These are phyloP conservation scores for Machimus atricapillus DNA, from an alignment of 2,888 invertebrate species.

Conservation along the genomic window DNA sequence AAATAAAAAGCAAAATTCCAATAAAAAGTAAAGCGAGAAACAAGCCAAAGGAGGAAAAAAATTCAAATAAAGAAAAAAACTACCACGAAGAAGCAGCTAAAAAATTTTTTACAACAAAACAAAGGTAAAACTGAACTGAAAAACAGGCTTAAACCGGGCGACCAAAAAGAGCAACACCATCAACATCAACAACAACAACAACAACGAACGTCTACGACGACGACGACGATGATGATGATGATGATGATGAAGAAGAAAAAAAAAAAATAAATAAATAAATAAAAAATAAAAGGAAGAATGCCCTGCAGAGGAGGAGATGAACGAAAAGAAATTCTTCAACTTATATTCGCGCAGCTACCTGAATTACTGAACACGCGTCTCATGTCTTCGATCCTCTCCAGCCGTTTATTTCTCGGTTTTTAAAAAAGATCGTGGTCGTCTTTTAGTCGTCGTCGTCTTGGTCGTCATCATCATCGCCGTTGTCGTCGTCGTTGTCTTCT, in stretches of 20 bases:
- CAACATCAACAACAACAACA: background rate
- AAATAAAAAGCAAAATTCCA: background rate
- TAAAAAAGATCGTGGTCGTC: conserved; percentile 38
- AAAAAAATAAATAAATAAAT: no score
- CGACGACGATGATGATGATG: background rate
- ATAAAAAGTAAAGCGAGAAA: conserved; percentile 29
- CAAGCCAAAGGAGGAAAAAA: conserved; percentile 1
- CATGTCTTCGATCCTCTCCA: conserved; percentile 50
- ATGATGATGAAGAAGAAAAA: background rate
- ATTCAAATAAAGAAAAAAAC: background rate
- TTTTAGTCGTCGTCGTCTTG: background rate
- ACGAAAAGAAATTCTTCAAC: conserved; percentile 50
- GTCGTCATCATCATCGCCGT: conserved; percentile 16
- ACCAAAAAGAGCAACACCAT: background rate
- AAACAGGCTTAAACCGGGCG: conserved; percentile 23
- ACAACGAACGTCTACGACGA: background rate
- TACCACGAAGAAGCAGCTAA: background rate
- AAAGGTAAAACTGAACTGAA: conserved; percentile 27
- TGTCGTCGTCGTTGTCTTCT: background rate
- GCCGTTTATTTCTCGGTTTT: conserved; percentile 43
- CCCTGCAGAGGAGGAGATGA: conserved; percentile 44
- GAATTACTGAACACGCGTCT: conserved; percentile 57
- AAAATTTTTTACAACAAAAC: conserved; percentile 26
- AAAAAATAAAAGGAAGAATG: background rate
- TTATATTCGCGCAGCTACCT: conserved; percentile 54